Evolutionary conservation across 2,888 invertebrate genomes (phyloP), one percentile per base, ranked within the genome.

Genomic region (Caenorhabditis doughertyi): DNA sequence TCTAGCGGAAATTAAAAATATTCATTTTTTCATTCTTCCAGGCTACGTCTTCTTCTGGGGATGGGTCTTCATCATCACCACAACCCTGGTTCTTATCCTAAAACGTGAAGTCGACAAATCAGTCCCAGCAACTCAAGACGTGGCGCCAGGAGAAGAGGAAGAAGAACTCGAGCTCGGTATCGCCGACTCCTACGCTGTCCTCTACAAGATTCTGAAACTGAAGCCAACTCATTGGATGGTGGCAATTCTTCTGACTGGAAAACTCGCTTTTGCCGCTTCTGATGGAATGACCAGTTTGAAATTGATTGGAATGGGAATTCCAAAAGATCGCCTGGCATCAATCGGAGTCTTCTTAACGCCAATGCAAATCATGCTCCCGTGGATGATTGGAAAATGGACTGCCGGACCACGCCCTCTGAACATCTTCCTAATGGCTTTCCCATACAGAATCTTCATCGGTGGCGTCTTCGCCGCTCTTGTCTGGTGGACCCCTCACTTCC

Each of bases 11-110:
- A n/a, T n/a, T n/a, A n/a, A n/a, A n/a, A n/a, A n/a, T n/a, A n/a
- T n/a, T n/a, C n/a, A n/a, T n/a, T n/a, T n/a, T n/a, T n/a, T 32
- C 5, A 32, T 32, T 42, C 29, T 86, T 86, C 62, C 93, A 94
- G 96, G 96, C 87, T 99, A 98, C 92, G 94, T 99, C 18, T 95
- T 95, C 92, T 97, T 98, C 92, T 99, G 98, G 98, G 97, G 97
- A 5, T 94, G 96, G 93, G 94, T 96, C 2, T 99, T 98, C 92
- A 94, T 99, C 64, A 92, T 95, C 1, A 95, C 96, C 0, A 99
- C 99, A 0, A 96, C 97, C 0, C 91, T 98, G 2, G 95, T 98
- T 60, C 95, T 96, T 44, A 81, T 97, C 16, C 94, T 97, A n/a
- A 98, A 98, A 92, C 94, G 94, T 84, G 98, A 98, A 93, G 93